A percentile compares a stretch with the other conserved stretches of the same genome.
These are phyloP conservation scores for Caenorhabditis sulstoni DNA, from an alignment of 2,888 invertebrate genomes.

Conservation along the genomic window DNA sequence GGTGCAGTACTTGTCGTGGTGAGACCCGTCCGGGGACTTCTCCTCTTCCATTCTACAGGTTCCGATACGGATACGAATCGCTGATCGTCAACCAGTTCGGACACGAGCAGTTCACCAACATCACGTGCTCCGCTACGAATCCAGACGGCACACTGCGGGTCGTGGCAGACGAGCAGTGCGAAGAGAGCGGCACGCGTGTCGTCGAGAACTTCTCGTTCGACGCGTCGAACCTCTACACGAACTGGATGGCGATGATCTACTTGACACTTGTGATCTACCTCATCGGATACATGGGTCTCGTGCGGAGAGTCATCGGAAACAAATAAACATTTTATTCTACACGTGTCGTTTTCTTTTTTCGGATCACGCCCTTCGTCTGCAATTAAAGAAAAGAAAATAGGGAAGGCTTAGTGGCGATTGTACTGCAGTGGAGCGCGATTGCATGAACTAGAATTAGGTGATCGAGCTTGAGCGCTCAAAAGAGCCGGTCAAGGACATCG, in stretches of 20 bases:
- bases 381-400: too few species aligned
- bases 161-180: constrained; percentile 32
- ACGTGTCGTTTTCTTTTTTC: too few species aligned
- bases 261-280: constrained; percentile 67
- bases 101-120: constrained; percentile 83
- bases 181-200: constrained; percentile 53
- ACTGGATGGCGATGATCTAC: constrained; percentile 69
- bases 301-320: constrained; percentile 64
- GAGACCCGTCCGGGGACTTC: background rate
- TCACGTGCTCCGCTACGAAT: constrained; percentile 57
- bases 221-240: constrained; percentile 64
- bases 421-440: too few species aligned
- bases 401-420: too few species aligned
- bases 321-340: constrained; percentile 11
- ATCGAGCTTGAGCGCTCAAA: too few species aligned
- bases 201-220: constrained; percentile 67
- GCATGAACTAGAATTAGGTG: too few species aligned
- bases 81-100: constrained; percentile 72
- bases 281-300: constrained; percentile 74
- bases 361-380: too few species aligned
- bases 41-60: constrained; percentile 55
- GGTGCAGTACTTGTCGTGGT: constrained; percentile 70
- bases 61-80: constrained; percentile 83
- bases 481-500: too few species aligned
- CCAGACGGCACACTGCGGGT: background rate